These are phyloP conservation scores for Psittacula derbiana DNA, from an alignment of 2,797 vertebrate species.

Conservation along the genomic window DNA sequence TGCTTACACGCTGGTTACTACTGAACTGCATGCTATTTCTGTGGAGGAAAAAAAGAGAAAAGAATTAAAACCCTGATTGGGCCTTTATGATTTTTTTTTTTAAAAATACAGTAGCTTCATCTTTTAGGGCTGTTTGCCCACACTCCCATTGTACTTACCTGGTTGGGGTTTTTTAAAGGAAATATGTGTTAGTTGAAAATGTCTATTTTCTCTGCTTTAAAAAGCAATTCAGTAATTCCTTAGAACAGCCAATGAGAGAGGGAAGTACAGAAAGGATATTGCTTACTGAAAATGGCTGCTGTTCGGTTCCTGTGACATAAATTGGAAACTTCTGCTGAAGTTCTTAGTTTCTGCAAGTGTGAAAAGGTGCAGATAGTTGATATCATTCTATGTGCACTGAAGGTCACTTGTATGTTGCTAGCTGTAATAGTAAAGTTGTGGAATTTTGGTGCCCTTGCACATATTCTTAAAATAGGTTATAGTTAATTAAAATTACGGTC, in stretches of 20 bases:
- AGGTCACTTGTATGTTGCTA: not conserved
- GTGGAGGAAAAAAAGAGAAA: not conserved
- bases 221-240: not conserved
- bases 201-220: not conserved
- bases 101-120: not conserved
- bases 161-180: not conserved
- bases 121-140: not conserved
- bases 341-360: not conserved
- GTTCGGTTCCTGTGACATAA: not conserved
- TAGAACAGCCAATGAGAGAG: not conserved
- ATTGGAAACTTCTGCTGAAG: not conserved
- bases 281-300: not conserved
- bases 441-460: not conserved
- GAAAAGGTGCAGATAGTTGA: not conserved
- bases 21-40: not conserved
- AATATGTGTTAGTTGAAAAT: not conserved
- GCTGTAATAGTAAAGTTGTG: not conserved
- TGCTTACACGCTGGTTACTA: not conserved
- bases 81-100: not conserved
- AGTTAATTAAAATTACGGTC: not conserved
- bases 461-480: not conserved
- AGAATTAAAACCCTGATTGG: not conserved
- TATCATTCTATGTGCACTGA: not conserved
- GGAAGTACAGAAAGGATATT: not conserved
- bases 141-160: fast-evolving